phyloP scores from a whole-genome alignment of 2,888 invertebrate genomes.

The Lasioglossum morio region DNA sequence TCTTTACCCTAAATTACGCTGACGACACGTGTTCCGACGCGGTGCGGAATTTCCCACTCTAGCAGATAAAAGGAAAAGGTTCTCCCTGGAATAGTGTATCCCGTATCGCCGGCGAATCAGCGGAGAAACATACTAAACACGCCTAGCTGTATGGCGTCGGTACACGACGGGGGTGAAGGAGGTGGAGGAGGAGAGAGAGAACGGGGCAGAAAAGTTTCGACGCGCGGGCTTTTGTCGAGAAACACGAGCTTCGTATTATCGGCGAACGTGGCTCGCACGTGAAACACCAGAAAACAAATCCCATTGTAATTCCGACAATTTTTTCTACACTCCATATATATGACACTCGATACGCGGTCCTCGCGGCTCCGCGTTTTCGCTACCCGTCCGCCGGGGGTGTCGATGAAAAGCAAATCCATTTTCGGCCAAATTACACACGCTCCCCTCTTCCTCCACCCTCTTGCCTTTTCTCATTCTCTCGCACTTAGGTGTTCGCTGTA shows the following conservation, averaged over 20 bases:
- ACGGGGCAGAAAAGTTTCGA: slow-evolving; percentile 48
- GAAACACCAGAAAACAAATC: slow-evolving; percentile 56
- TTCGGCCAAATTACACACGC: slow-evolving; percentile 68
- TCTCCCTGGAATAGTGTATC: background rate
- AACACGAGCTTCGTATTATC: slow-evolving; percentile 49
- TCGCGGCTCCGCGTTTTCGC: background rate
- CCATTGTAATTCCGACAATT: slow-evolving; percentile 58
- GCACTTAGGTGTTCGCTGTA: slow-evolving; percentile 45
- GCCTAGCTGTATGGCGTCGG: background rate
- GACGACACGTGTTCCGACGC: too few relatives aligned
- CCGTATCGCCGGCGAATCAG: background rate
- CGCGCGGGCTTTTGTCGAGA: slow-evolving; percentile 45
- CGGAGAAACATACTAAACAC: background rate
- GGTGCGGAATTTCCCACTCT: too few relatives aligned
- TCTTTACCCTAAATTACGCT: too few relatives aligned
- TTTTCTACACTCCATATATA: slow-evolving; percentile 49
- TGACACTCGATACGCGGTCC: slow-evolving; percentile 49
- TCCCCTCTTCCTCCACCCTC: slow-evolving; percentile 14
- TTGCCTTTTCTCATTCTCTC: slow-evolving; percentile 15
- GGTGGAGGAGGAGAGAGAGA: slow-evolving; percentile 2
- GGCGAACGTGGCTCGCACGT: slow-evolving; percentile 19
- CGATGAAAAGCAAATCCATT: slow-evolving; percentile 69
- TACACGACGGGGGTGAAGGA: background rate
- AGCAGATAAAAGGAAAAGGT: background rate
- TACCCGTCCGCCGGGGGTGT: slow-evolving; percentile 38